Evolutionary conservation across 1,140 invertebrate genomes (phyloP).

Genomic region (Zaprionus kolodkinae): DNA sequence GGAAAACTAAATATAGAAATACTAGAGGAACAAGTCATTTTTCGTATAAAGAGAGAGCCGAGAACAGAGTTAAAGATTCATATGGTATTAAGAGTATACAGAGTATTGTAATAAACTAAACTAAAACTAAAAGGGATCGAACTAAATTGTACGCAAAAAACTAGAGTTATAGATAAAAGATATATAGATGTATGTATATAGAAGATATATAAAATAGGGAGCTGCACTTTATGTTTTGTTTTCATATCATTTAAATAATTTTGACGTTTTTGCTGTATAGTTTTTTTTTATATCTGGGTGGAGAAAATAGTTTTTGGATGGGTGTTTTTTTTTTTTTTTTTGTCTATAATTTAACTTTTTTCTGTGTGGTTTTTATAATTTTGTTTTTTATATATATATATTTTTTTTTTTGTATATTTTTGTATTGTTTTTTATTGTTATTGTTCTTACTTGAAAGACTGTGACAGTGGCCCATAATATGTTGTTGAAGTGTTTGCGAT

Average conservation of each 20-base stretch:
- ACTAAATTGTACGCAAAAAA: conserved; percentile 35
- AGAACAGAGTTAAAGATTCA: conserved; percentile 19
- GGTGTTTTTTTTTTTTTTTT: conserved; percentile 4
- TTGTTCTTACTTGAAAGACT: conserved; percentile 96
- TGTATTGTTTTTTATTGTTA: conserved; percentile 45
- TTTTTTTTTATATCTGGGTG: conserved; percentile 16
- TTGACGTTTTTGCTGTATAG: conserved; percentile 12
- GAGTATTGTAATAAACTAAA: conserved; percentile 33
- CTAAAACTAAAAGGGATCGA: conserved; percentile 35
- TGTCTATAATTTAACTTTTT: conserved; percentile 21
- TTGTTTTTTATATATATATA: not conserved
- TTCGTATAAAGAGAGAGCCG: not conserved
- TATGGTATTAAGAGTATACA: conserved; percentile 2
- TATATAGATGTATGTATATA: conserved; percentile 3
- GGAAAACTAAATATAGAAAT: conserved; percentile 26
- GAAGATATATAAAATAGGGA: not conserved
- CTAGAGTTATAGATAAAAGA: conserved; percentile 24
- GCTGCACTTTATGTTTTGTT: conserved; percentile 26
- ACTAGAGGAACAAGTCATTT: conserved; percentile 30
- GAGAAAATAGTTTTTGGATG: conserved; percentile 13
- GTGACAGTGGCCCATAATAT: conserved; percentile 98
- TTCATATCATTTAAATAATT: conserved; percentile 11
- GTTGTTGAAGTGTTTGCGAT: conserved; percentile 98
- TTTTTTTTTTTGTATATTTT: conserved; percentile 14
- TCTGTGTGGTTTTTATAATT: conserved; percentile 10